These are phyloP conservation scores for Oxyruncus cristatus DNA, from an alignment of 2,113 vertebrate species.

Conservation along the genomic window DNA sequence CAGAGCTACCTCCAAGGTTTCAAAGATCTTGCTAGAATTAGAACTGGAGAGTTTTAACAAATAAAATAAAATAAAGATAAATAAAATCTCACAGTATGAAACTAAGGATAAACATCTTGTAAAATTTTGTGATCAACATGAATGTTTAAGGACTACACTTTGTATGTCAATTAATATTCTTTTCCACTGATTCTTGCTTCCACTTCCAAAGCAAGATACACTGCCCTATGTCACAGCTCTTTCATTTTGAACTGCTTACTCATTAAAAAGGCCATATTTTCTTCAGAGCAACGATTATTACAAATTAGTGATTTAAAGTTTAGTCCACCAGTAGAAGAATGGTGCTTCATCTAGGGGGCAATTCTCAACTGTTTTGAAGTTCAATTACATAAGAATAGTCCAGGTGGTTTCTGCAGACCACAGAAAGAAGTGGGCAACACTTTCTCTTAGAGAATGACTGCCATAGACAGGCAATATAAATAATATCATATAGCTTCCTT, in stretches of 20 bases:
- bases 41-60: neutral
- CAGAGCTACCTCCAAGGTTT: neutral
- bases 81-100: neutral
- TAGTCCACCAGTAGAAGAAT: neutral
- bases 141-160: neutral
- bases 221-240: neutral
- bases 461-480: neutral
- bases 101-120: neutral
- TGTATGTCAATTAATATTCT: neutral
- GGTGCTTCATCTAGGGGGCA: neutral
- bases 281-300: neutral
- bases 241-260: neutral
- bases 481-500: neutral
- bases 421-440: neutral
- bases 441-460: neutral
- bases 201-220: neutral
- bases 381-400: neutral
- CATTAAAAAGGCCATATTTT: neutral
- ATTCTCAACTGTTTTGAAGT: neutral
- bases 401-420: neutral
- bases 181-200: neutral
- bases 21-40: neutral
- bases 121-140: neutral
- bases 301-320: neutral
- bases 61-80: neutral